A percentile compares a stretch with the other conserved stretches of the same genome.
These are phyloP conservation scores for Echinometra lucunter DNA, from an alignment of 53 echinoderm and acorn worm genomes.

Conservation along the genomic window DNA sequence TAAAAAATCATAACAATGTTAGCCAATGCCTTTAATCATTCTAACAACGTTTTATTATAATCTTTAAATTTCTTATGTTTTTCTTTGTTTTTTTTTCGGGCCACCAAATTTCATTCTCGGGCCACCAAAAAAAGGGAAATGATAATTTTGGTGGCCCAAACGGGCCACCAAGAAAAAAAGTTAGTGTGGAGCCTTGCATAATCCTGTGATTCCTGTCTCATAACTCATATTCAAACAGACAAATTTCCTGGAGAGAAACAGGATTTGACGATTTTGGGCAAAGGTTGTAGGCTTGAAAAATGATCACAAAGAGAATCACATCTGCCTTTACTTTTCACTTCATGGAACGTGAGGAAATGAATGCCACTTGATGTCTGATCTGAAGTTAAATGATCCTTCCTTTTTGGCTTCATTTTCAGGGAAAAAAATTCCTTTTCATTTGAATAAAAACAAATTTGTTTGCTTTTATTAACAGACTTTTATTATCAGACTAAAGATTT, in stretches of 20 bases:
- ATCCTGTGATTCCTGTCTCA: neutral
- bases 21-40: too few relatives aligned
- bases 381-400: neutral
- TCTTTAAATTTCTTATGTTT: too few relatives aligned
- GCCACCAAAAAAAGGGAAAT: too few relatives aligned
- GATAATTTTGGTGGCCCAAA: too few relatives aligned
- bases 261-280: neutral
- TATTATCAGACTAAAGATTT: neutral
- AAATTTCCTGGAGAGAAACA: neutral
- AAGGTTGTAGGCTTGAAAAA: neutral
- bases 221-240: neutral
- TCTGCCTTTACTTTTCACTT: neutral
- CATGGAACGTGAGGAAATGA: neutral
- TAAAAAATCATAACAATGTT: too few relatives aligned
- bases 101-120: too few relatives aligned
- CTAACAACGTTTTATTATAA: too few relatives aligned
- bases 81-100: too few relatives aligned
- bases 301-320: neutral
- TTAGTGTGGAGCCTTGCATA: too few relatives aligned
- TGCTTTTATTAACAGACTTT: neutral
- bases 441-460: neutral
- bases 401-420: too few relatives aligned
- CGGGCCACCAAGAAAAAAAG: too few relatives aligned
- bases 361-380: neutral
- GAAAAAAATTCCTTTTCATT: too few relatives aligned